phyloP scores from a whole-genome alignment of 2,797 vertebrate genomes.

The Hozukius guyotensis region DNA sequence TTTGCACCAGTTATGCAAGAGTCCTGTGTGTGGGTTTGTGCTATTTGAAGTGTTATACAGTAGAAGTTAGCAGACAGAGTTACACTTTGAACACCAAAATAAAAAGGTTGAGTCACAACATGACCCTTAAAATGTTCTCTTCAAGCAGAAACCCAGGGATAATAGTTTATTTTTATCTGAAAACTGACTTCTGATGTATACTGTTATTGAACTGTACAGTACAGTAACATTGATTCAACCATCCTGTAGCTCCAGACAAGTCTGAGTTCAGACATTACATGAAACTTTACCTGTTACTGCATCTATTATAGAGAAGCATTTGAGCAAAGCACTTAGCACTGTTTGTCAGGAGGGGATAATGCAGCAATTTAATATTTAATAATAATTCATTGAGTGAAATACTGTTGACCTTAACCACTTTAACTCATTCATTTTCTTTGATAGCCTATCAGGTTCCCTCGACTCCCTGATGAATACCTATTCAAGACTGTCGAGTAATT shows the following conservation, averaged over 20 bases:
- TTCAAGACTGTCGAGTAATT: conserved; percentile 9
- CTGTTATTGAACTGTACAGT: neutral
- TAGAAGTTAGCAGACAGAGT: neutral
- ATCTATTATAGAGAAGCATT: neutral
- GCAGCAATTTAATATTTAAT: neutral
- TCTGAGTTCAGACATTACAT: neutral
- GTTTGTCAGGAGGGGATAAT: neutral
- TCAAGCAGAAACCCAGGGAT: neutral
- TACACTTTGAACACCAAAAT: neutral
- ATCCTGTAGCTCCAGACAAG: neutral
- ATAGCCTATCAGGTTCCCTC: neutral
- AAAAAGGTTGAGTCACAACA: neutral
- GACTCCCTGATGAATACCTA: neutral
- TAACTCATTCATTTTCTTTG: neutral
- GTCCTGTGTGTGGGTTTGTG: neutral
- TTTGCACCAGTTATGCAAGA: conserved; percentile 15
- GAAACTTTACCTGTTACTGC: neutral
- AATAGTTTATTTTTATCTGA: neutral
- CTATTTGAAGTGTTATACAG: neutral
- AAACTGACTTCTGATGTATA: neutral
- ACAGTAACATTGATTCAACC: neutral
- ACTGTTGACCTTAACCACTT: neutral
- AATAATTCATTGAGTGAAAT: neutral
- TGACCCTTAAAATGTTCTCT: neutral
- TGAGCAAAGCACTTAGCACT: neutral